Base-by-base conservation (phyloP, 30 jellyfish, hydroid and myxozoan species). In the Cassiopea andromeda region DNA sequence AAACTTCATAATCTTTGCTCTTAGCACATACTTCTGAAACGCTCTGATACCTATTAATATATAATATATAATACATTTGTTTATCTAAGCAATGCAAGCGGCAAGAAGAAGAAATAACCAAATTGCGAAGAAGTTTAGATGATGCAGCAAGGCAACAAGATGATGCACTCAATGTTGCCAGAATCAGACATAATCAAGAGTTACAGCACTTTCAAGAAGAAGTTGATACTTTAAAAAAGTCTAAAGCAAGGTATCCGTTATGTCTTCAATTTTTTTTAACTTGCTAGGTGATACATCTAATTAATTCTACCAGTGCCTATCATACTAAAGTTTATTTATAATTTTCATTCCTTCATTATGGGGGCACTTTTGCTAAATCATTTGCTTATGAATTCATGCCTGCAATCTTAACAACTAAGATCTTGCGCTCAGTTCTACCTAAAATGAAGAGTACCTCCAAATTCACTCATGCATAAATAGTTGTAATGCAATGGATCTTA, bases 101-200 rank as follows among this genome's bases (percentile, higher is more conserved):
- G 60, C 91, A 90, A 68, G 97, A 90, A 46, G 92, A 90, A 10
- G 97, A 90, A 44, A 81, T 90, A 17, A 48, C 46, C 9, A 90
- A 90, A 48, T 82, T 90, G 50, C 92, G 93, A n/a, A 73, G 91
- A 74, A 83, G 69, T 57, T 75, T 83, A 64, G 97, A 90, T 8
- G 90, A 80, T 58, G 92, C 97, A 45, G 97, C 92, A 61, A 73
- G 91, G 45, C 86, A 90, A 67, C 93, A 81, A 14, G 97, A 90
- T 72, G 97, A 90, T 76, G 97, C 93, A 1, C 57, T 77, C 14
- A 67, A 80, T 82, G 89, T 80, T 73, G 92, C 91, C 44, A 60
- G 85, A 48, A 7, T 83, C 82, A 82, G 88, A 69, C 91, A 80
- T 72, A 75, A 58, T 49, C 97, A 90, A 60, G 92, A 90, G 68